A percentile compares a stretch with the other conserved stretches of the same genome.
These are phyloP conservation scores for Lethrus apterus DNA, from an alignment of 1,140 invertebrate species.

Conservation along the genomic window DNA sequence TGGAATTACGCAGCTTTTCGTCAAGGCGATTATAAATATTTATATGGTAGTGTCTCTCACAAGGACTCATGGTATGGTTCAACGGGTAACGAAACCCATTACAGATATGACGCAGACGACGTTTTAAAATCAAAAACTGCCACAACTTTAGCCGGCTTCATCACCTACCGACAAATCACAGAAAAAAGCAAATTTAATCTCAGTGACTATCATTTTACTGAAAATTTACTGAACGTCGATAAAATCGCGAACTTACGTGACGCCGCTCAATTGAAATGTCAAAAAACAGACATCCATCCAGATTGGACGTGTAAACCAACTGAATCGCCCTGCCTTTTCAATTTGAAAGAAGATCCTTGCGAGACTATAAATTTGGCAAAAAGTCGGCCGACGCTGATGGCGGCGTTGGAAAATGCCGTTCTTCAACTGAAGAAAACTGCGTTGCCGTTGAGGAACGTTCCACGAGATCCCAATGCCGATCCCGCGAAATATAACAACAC, in stretches of 20 bases:
- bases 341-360: constrained; percentile 68
- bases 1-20: constrained; percentile 54
- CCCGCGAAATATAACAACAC: constrained; percentile 49
- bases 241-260: constrained; percentile 40
- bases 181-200: constrained; percentile 30
- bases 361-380: constrained; percentile 62
- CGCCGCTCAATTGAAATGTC: constrained; percentile 41
- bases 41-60: constrained; percentile 52
- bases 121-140: constrained; percentile 46
- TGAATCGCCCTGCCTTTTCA: constrained; percentile 60
- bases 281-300: constrained; percentile 19
- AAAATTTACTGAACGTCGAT: constrained; percentile 34
- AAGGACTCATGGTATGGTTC: constrained; percentile 55
- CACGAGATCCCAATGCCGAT: constrained; percentile 47
- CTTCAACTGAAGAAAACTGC: constrained; percentile 42
- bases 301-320: constrained; percentile 45
- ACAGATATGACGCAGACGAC: constrained; percentile 41
- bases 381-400: constrained; percentile 41
- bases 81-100: constrained; percentile 37
- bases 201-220: constrained; percentile 17
- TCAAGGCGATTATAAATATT: constrained; percentile 64
- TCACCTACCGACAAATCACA: constrained; percentile 40
- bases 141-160: constrained; percentile 42
- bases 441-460: constrained; percentile 46
- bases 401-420: constrained; percentile 43